Base-by-base conservation (phyloP, 1,140 invertebrate genomes). In the Andrena cerasifolii region DNA sequence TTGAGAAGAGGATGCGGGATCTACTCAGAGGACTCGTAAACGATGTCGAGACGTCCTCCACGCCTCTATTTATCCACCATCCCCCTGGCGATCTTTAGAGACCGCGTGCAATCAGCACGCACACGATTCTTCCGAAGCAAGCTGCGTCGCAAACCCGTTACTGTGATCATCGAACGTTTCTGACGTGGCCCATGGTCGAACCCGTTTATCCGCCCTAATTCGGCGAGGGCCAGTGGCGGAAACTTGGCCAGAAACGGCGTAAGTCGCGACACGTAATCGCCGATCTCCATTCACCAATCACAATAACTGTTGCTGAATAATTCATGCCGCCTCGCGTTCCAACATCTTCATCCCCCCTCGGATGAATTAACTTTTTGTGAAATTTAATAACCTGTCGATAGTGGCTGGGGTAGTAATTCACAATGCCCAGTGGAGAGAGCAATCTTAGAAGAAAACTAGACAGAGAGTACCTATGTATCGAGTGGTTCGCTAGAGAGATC, bases 311-410 rank as follows among this genome's bases (percentile, higher is more conserved):
- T 70, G 28, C 53, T 73, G 53, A 72, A 83, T 83, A 66, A 80
- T 83, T 83, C 66, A 80, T 83, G 54, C 47, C 14, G 36, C 47
- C 21, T 71, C 28, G 12, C 24, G 53, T 24, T 61, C 31, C 73
- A 72, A 80, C 75, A 76, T 63, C 77, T 68, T 61, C 24, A 68
- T 77, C 43, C 51, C 49, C 28, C n/a, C n/a, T n/a, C n/a, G n/a
- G 36, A 31, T 72, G 62, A 53, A 61, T 78, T 49, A 66, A 59
- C 21, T 53, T 73, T 62, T 83, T 66, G 47, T 63, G 24, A 16
- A 5, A 0, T 33, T 66, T 68, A 36, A n/a, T n/a, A n/a, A n/a
- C n/a, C n/a, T n/a, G n/a, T n/a, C n/a, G n/a, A n/a, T n/a, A n/a
- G n/a, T n/a, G n/a, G n/a, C 24, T 47, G 10, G 67, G 16, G 36